A percentile compares a stretch with the other conserved stretches of the same genome.
These are phyloP conservation scores for Melanotaenia pygmaea DNA, from an alignment of 2,797 vertebrate species.

Conservation along the genomic window DNA sequence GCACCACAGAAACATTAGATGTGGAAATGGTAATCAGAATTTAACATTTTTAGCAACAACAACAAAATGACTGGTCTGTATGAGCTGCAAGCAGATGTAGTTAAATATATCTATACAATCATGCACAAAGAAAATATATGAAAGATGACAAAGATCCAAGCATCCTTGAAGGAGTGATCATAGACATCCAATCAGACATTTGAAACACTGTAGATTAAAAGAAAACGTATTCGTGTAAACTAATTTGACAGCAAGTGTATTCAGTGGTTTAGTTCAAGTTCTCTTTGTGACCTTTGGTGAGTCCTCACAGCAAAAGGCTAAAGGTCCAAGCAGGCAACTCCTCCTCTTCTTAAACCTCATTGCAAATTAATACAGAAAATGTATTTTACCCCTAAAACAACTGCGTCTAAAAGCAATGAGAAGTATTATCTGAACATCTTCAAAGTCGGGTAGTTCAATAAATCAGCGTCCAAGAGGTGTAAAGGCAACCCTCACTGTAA, in stretches of 20 bases:
- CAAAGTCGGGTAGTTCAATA: conserved; percentile 55
- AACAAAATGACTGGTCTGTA: background rate
- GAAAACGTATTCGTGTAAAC: too few species aligned
- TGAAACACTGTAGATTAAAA: too few species aligned
- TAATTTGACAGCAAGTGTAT: too few species aligned
- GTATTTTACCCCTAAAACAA: background rate
- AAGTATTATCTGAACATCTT: conserved; percentile 44
- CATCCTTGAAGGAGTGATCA: too few species aligned
- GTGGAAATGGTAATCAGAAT: background rate
- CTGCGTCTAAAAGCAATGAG: conserved; percentile 24
- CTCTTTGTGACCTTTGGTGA: background rate
- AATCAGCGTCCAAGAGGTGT: conserved; percentile 52
- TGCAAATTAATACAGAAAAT: background rate
- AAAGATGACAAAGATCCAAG: too few species aligned
- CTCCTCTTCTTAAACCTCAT: background rate
- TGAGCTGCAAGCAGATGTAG: background rate
- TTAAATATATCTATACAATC: too few species aligned
- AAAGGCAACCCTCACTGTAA: conserved; percentile 48
- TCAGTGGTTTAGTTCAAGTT: too few species aligned
- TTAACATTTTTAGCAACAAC: background rate
- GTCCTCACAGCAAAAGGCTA: background rate
- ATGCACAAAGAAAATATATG: too few species aligned
- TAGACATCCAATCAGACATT: too few species aligned
- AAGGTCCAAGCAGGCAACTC: background rate
- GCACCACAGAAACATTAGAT: background rate